phyloP scores from a whole-genome alignment of 1,140 invertebrate genomes.

The Megalopta genalis region DNA sequence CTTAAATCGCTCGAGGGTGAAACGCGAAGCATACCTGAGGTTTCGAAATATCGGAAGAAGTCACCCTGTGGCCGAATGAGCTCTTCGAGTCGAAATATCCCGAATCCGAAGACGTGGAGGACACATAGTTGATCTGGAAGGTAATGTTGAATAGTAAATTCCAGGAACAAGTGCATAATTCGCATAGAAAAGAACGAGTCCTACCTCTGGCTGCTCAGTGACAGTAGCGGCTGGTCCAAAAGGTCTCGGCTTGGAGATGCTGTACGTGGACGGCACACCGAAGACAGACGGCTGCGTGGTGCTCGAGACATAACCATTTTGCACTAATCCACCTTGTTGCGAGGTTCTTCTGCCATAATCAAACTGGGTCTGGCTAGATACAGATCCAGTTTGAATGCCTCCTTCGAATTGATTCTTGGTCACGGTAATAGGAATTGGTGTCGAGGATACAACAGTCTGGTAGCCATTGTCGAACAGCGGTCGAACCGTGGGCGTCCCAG shows the following conservation, averaged over 20 bases:
- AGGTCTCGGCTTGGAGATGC: constrained; percentile 19
- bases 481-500: constrained; percentile 58
- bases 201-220: constrained; percentile 11
- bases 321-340: constrained; percentile 55
- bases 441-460: constrained; percentile 61
- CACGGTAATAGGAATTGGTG: constrained; percentile 48
- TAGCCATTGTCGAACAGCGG: constrained; percentile 63
- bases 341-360: constrained; percentile 70
- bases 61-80: constrained; percentile 9
- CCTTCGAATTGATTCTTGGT: constrained; percentile 41
- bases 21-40: constrained; percentile 35
- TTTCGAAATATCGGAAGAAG: constrained; percentile 10
- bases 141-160: not conserved
- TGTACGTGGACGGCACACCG: constrained; percentile 19
- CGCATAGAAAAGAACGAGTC: not conserved
- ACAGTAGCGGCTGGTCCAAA: not conserved
- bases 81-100: constrained; percentile 23
- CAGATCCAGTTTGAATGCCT: constrained; percentile 39
- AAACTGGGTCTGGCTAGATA: constrained; percentile 63
- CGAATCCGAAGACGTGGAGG: not conserved
- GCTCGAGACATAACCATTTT: constrained; percentile 9
- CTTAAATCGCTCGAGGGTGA: not conserved
- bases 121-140: constrained; percentile 9
- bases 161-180: not conserved
- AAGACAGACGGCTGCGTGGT: constrained; percentile 16